Percentiles rank a stretch among this genome's conserved stretches.
Evolutionary conservation across 1,140 invertebrate species (phyloP).

Genomic region (Hylaeus volcanicus): DNA sequence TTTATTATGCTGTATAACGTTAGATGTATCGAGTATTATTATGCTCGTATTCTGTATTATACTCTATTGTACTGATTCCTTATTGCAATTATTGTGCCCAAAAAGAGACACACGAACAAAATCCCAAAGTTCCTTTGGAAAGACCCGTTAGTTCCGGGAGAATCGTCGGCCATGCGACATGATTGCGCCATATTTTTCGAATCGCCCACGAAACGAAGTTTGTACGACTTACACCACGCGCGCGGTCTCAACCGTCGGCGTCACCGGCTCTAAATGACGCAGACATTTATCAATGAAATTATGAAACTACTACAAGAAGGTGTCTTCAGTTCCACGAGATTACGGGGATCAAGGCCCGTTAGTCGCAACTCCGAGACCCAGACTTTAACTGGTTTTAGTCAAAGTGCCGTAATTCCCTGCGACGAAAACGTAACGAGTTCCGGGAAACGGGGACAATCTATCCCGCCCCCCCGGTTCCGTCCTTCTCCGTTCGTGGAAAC

Average conservation of each 20-base stretch:
- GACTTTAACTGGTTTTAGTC: slow-evolving; percentile 66
- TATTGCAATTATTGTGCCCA: too few species aligned
- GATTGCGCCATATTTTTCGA: not conserved
- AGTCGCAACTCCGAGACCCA: slow-evolving; percentile 58
- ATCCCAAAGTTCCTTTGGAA: too few species aligned
- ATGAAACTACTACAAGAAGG: slow-evolving; percentile 55
- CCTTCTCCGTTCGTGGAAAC: slow-evolving; percentile 44
- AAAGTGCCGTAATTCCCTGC: slow-evolving; percentile 61
- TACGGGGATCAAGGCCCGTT: slow-evolving; percentile 61
- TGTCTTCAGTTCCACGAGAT: slow-evolving; percentile 60
- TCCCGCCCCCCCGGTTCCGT: not conserved
- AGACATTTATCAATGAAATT: slow-evolving; percentile 65
- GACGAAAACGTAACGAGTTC: slow-evolving; percentile 66
- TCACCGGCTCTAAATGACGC: slow-evolving; percentile 2
- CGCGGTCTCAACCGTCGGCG: slow-evolving; percentile 28
- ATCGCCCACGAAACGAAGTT: slow-evolving; percentile 17
- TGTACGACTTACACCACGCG: slow-evolving; percentile 37
- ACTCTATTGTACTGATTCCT: too few species aligned
- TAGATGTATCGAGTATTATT: too few species aligned
- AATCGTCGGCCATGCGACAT: too few species aligned
- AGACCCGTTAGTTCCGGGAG: too few species aligned
- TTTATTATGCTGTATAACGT: too few species aligned
- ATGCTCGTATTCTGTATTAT: too few species aligned
- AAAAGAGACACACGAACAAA: too few species aligned
- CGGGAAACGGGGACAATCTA: slow-evolving; percentile 50